Base-by-base conservation (phyloP, 2,888 invertebrate genomes). In the Pachliopta kotzebuea region DNA sequence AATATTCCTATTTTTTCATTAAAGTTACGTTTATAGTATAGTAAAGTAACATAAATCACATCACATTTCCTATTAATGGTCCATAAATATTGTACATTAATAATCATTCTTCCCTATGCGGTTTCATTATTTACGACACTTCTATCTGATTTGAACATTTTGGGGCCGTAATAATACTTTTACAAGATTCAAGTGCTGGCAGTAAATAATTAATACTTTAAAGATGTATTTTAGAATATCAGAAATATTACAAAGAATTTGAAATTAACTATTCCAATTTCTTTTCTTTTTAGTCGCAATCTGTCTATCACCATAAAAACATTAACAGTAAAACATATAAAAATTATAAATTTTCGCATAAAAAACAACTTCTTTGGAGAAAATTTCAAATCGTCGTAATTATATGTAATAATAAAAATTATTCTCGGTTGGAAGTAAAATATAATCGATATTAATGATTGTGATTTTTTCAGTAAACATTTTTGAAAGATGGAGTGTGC, bases 401-500 rank as follows among this genome's bases (percentile, higher is more conserved):
- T 60, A 24, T 60, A 60, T 7, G 52, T 9, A 60, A 52, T 21
- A 53, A 8, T 31, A 9, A 42, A 17, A 37, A 8, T 53, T 37
- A 0, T n/a, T n/a, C 50, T 21, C 14, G 11, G 24, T 14, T 31
- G 20, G 4, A 18, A 53, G 14, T 23, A 24, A 24, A 49, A 24
- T 17, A 21, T 31, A 56, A 56, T 18, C 53, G 24, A 54, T 24
- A 37, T 14, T 9, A 37, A 37, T 24, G 7, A 24, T 11, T 24
- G 18, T 29, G 17, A 1, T 55, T 45, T 50, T 58, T 65, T 37
- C 58, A 67, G 67, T 54, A 60, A 62, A 21, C 31, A 54, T 57
- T 56, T 56, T 50, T 17, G 56, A 24, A 50, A 62, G 37, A 88
- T 87, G 86, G 84, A 86, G 64, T 87, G 88, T 75, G 85, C 84